Conservation (phyloP, 2,797 vertebrate species). For the Cossypha niveicapilla region DNA sequence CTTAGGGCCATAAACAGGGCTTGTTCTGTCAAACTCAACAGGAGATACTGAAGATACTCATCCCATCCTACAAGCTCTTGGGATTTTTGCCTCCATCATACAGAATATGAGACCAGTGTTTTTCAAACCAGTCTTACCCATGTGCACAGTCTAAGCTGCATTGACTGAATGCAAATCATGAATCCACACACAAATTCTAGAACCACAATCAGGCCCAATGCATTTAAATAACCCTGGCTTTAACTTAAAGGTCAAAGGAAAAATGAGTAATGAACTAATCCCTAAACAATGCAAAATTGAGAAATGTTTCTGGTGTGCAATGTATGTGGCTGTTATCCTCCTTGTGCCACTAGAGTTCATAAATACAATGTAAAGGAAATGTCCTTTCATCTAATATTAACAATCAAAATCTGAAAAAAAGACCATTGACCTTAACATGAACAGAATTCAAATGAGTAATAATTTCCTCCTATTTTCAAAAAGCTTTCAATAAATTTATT, state of each 20-base stretch:
- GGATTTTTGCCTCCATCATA: not conserved
- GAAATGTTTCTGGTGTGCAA: slow-evolving; percentile 58
- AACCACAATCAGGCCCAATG: not conserved
- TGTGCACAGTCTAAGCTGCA: not conserved
- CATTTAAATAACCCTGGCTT: slow-evolving; percentile 38
- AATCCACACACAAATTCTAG: not conserved
- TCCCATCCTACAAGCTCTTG: not conserved
- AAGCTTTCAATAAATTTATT: slow-evolving; percentile 72
- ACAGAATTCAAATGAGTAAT: slow-evolving; percentile 74
- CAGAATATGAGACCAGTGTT: not conserved
- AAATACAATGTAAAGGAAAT: slow-evolving; percentile 76
- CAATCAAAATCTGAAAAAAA: slow-evolving; percentile 67
- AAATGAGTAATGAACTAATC: slow-evolving; percentile 66
- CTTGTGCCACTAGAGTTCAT: slow-evolving; percentile 61
- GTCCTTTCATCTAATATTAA: slow-evolving; percentile 76
- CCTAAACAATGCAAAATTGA: slow-evolving; percentile 62
- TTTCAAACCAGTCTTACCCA: not conserved
- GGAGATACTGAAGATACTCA: not conserved
- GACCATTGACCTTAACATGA: slow-evolving; percentile 63
- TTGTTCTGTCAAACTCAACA: not conserved
- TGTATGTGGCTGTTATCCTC: slow-evolving; percentile 59
- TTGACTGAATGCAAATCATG: not conserved
- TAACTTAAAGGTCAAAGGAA: slow-evolving; percentile 71
- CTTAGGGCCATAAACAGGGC: not conserved
- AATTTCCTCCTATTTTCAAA: slow-evolving; percentile 75